Evolutionary conservation across 2,797 vertebrate species (phyloP), one percentile per base, ranked within the genome.

Genomic region (Vultur gryphus): DNA sequence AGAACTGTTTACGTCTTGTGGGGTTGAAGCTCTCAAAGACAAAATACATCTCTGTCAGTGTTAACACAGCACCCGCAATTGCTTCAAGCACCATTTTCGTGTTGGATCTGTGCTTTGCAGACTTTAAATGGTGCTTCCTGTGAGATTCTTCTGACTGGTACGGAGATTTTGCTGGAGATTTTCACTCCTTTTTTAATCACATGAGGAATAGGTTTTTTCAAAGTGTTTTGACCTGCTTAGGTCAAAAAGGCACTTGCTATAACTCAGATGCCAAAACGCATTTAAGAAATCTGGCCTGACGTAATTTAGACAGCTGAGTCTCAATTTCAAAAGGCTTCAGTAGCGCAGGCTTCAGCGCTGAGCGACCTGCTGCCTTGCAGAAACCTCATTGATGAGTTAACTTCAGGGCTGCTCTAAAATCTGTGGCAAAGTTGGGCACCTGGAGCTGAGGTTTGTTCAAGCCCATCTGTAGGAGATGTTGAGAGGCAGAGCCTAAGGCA

Each of bases 231-330:
- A 95, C 93, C 95, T 89, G 72, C 67, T 58, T 89, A n/a, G 95
- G 94, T 96, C 95, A 92, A 86, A 97, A 96, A 96, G 92, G 92
- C 94, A 88, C 79, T 96, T 95, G 91, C 89, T 91, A 10, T 89
- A 94, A 94, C 82, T 94, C 92, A 92, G 65, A 94, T 95, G 96
- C 82, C 94, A 88, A 90, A 94, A 92, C 0, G 28, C 9, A 6
- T 96, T 97, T 78, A 81, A 95, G 96, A 92, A 96, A 92, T 96
- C 84, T 75, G 79, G 70, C 49, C 82, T 97, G 90, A 95, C 9
- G 3, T 95, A 87, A 93, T 75, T 89, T 96, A 71, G 93, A 75
- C 93, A 95, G 84, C 76, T 80, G 86, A 95, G 72, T 87, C 89
- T 97, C 89, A 41, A 10, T 97, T 97, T 96, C 94, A 97, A 84